Percentiles rank a stretch among this genome's conserved stretches.
These are phyloP conservation scores for Apomyelois bistriatella DNA, from an alignment of 2,888 invertebrate genomes.

Conservation along the genomic window DNA sequence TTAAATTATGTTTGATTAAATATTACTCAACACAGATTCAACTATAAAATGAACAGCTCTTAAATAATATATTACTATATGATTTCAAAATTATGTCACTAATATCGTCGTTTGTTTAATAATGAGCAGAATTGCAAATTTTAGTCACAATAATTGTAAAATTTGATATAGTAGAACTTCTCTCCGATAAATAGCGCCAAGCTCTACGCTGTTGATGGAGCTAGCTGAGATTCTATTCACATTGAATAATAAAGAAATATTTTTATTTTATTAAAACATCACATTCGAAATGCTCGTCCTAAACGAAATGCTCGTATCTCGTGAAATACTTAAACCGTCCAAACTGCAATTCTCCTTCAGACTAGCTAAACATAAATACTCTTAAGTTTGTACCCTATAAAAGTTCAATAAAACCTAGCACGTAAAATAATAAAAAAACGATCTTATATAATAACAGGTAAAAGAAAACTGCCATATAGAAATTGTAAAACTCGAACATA, in stretches of 20 bases:
- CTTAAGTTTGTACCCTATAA: constrained; percentile 63
- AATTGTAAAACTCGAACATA: constrained; percentile 28
- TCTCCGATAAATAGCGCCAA: constrained; percentile 25
- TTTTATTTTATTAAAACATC: constrained; percentile 20
- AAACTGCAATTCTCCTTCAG: constrained; percentile 40
- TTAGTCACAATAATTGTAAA: constrained; percentile 25
- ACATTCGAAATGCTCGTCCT: constrained; percentile 16
- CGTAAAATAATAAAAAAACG: constrained; percentile 50
- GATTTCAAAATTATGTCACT: constrained; percentile 27
- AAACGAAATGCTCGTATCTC: constrained; percentile 20
- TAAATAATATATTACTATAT: constrained; percentile 40
- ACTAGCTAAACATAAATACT: constrained; percentile 67
- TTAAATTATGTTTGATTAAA: constrained; percentile 61
- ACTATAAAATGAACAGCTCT: constrained; percentile 60
- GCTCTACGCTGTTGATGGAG: constrained; percentile 25
- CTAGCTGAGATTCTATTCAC: constrained; percentile 57
- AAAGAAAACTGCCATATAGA: constrained; percentile 32
- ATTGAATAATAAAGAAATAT: constrained; percentile 22
- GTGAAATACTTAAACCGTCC: constrained; percentile 31
- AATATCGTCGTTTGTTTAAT: constrained; percentile 28
- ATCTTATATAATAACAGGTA: constrained; percentile 41
- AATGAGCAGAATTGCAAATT: constrained; percentile 32
- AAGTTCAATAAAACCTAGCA: constrained; percentile 51
- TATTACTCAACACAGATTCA: constrained; percentile 68
- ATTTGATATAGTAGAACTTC: constrained; percentile 26